These are phyloP conservation scores for Limnephilus lunatus DNA, from an alignment of 2,888 invertebrate species.

Conservation along the genomic window DNA sequence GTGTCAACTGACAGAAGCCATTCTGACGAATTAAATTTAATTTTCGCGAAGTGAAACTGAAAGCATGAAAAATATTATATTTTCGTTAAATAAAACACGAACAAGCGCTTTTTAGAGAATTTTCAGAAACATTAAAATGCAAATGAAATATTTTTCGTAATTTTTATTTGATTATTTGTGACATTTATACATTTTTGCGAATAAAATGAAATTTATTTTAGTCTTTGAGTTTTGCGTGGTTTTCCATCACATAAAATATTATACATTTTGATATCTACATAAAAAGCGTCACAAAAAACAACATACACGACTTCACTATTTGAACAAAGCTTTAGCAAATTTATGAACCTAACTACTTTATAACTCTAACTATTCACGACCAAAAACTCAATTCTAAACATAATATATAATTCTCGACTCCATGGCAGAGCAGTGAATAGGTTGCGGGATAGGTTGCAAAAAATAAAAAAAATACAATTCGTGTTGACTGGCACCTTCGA, in stretches of 20 bases:
- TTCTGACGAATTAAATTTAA: background rate
- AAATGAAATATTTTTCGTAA: background rate
- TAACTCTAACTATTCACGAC: too few relatives aligned
- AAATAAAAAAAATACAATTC: too few relatives aligned
- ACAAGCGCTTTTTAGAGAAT: background rate
- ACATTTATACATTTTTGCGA: background rate
- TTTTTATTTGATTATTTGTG: background rate
- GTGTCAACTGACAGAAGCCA: slow-evolving; percentile 8
- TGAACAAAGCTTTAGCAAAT: too few relatives aligned
- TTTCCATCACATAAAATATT: background rate
- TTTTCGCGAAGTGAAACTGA: background rate
- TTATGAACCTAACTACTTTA: too few relatives aligned
- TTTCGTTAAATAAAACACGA: background rate
- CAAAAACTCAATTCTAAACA: too few relatives aligned
- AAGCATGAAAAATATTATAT: background rate
- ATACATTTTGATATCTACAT: background rate
- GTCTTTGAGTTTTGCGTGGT: background rate
- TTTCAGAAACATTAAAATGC: background rate
- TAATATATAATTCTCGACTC: too few relatives aligned
- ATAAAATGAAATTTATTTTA: background rate
- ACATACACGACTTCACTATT: too few relatives aligned
- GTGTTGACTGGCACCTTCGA: too few relatives aligned
- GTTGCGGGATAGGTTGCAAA: too few relatives aligned
- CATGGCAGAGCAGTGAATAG: too few relatives aligned
- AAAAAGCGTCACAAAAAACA: background rate